Percentiles rank a stretch among this genome's conserved stretches.
Conservation (phyloP, 2,797 vertebrate species). For the Vespertilio murinus region DNA sequence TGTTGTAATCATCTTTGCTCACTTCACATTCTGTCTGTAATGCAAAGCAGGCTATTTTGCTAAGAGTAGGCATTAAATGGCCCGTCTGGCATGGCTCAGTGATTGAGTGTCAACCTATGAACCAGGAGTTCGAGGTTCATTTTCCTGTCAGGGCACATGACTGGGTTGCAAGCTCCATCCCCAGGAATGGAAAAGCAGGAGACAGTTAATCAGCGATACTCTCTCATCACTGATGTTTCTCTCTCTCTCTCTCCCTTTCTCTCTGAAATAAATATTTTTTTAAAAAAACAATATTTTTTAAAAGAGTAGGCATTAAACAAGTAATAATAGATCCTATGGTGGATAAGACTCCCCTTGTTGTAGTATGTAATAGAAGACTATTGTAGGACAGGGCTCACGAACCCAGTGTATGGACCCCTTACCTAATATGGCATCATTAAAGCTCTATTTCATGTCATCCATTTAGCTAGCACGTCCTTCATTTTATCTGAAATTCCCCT, state of each 20-base stretch:
- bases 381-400: neutral
- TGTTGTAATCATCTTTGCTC: neutral
- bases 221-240: too few relatives aligned
- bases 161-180: too few relatives aligned
- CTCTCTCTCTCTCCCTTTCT: too few relatives aligned
- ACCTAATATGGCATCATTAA: neutral
- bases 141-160: too few relatives aligned
- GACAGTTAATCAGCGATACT: too few relatives aligned
- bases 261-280: too few relatives aligned
- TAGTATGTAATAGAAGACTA: neutral
- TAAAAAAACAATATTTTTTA: too few relatives aligned
- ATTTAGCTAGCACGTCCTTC: neutral
- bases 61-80: neutral
- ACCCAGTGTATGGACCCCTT: neutral
- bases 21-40: neutral
- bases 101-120: too few relatives aligned
- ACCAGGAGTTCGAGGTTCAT: too few relatives aligned
- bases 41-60: neutral
- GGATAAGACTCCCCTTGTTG: neutral
- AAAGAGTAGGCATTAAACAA: too few relatives aligned
- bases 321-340: neutral
- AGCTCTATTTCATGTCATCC: neutral
- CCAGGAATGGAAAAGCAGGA: too few relatives aligned
- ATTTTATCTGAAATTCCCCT: neutral
- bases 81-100: too few relatives aligned